Base-by-base conservation (phyloP, 2,797 vertebrate genomes). In the Megalops cyprinoides region DNA sequence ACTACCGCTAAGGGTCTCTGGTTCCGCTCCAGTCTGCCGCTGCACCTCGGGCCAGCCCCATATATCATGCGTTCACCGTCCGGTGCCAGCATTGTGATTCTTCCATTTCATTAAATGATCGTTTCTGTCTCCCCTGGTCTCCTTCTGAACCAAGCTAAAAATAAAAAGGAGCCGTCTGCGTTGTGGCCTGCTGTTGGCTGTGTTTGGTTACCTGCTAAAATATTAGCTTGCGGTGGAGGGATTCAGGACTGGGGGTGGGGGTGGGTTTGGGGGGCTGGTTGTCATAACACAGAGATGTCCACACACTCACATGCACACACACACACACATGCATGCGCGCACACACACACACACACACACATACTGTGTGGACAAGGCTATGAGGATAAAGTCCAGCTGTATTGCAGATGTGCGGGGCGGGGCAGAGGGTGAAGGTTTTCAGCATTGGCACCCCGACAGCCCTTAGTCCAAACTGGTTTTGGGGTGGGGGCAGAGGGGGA, bases 371-470 rank as follows among this genome's bases (percentile, higher is more conserved):
- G 88, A 88, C 85, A 62, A 89, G 84, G 87, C 90, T 90, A 46
- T 60, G 34, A 89, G 88, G 85, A 79, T 74, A 90, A 82, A 12
- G 80, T 88, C 92, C 93, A 95, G 92, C 92, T 95, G 94, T 42
- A 44, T 84, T 83, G 78, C 94, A 95, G 94, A 96, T 96, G 94
- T 95, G 90, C 77, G 53, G 85, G 87, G 83, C 74, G 81, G 86
- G n/a, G 87, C 82, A 84, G 85, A 84, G 82, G 74, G 78, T 79
- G 69, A 42, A 77, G 82, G 80, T 78, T 84, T 58, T 77, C 44
- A 82, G 75, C 78, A 46, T 77, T 53, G 84, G 39, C 69, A 39
- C 34, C 12, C 2, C 10, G 51, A 53, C 15, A 15, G 12, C 51
- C 51, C 6, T 53, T 51, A 14, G 51, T 18, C 51, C 51, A 18